Conservation (phyloP, 1,140 invertebrate species). For the Gryllus bimaculatus region DNA sequence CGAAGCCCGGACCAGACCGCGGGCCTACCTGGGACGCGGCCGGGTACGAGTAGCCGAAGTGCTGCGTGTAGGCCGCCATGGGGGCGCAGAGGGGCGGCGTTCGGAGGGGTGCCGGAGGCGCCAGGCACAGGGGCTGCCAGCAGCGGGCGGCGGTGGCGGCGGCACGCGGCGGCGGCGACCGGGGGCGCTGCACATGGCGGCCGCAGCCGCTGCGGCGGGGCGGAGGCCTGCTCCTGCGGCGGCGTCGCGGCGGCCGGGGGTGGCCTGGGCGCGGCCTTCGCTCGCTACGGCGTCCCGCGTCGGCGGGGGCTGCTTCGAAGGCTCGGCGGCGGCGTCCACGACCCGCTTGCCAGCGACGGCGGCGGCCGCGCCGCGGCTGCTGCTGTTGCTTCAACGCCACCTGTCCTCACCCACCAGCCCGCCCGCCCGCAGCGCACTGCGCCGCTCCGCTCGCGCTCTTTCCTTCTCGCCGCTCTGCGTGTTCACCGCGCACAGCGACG, state of each 20-base stretch:
- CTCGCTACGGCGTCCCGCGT: background rate
- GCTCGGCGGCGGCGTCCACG: too few species aligned
- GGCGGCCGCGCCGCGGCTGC: too few species aligned
- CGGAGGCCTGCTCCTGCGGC: background rate
- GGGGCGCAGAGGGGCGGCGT: too few species aligned
- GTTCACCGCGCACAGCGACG: background rate
- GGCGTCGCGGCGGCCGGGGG: background rate
- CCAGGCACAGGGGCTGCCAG: background rate
- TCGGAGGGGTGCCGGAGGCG: background rate
- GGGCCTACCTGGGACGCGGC: background rate
- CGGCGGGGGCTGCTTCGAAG: too few species aligned
- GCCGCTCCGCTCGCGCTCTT: background rate
- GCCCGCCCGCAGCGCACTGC: too few species aligned
- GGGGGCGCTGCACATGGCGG: background rate
- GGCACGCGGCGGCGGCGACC: too few species aligned
- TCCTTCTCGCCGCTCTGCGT: background rate
- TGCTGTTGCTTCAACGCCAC: too few species aligned
- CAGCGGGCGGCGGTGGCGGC: too few species aligned
- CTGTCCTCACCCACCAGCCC: background rate
- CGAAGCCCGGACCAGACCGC: background rate
- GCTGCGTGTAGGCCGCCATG: background rate
- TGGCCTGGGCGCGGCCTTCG: background rate
- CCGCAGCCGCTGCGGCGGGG: too few species aligned
- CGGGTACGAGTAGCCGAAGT: background rate
- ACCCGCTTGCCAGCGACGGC: too few species aligned